Evolutionary conservation across 2,113 vertebrate species (phyloP).

Genomic region (Sphyrna mokarran): DNA sequence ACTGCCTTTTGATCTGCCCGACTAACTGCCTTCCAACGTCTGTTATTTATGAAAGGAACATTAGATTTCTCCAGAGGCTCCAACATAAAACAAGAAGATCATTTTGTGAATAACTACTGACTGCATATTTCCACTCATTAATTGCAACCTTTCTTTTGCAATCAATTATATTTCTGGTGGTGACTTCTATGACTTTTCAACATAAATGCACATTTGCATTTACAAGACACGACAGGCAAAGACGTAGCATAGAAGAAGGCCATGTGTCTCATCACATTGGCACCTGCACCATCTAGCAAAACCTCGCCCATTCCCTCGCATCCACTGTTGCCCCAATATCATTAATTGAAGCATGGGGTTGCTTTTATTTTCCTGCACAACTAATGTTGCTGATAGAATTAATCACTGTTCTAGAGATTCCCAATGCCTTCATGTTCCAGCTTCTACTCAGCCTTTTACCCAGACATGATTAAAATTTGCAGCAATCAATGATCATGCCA

Average conservation of each 20-base stretch:
- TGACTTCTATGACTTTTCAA: background rate
- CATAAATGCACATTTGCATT: too few species aligned
- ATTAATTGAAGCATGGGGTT: background rate
- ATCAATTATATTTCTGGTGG: background rate
- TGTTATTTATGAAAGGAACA: background rate
- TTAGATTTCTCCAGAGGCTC: conserved; percentile 3
- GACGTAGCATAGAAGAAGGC: background rate
- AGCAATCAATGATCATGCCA: background rate
- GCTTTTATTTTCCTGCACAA: background rate
- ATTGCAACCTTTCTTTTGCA: background rate
- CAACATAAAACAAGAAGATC: background rate
- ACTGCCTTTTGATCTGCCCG: background rate
- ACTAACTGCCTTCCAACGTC: background rate
- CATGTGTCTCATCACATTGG: background rate
- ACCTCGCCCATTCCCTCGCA: background rate
- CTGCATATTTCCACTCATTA: conserved; percentile 6
- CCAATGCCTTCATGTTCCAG: background rate
- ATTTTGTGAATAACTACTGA: background rate
- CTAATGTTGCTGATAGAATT: background rate
- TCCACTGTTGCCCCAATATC: background rate
- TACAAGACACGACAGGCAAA: background rate
- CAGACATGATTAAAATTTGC: background rate
- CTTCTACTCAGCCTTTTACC: background rate
- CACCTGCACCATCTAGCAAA: background rate
- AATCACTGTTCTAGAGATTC: background rate